These are phyloP conservation scores for Abramis brama DNA, from an alignment of 2,113 vertebrate genomes.

Conservation along the genomic window DNA sequence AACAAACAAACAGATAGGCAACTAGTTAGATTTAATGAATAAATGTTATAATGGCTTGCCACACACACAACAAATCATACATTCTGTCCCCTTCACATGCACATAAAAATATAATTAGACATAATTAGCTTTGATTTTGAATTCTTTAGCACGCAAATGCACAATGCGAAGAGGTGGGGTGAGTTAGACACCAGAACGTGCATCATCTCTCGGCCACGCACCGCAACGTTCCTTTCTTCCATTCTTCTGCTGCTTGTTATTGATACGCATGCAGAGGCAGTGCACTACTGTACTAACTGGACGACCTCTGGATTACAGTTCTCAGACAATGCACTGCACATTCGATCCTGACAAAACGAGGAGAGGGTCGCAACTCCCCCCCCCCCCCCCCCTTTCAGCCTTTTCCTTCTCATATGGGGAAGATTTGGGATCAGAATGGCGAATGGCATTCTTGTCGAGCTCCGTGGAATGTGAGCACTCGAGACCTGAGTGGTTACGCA, in stretches of 20 bases:
- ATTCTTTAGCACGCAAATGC: not conserved
- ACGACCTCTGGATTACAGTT: slow-evolving; percentile 55
- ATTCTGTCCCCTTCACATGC: slow-evolving; percentile 3
- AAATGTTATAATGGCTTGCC: slow-evolving; percentile 12
- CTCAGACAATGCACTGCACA: slow-evolving; percentile 52
- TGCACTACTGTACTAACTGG: slow-evolving; percentile 57
- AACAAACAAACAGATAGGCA: not conserved
- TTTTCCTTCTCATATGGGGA: slow-evolving; percentile 50
- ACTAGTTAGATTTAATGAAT: not conserved
- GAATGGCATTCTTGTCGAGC: slow-evolving; percentile 65
- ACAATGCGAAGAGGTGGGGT: slow-evolving; percentile 22
- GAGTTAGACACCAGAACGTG: slow-evolving; percentile 55
- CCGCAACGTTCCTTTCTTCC: slow-evolving; percentile 71
- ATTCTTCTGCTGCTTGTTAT: slow-evolving; percentile 70
- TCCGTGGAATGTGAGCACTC: slow-evolving; percentile 69
- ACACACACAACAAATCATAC: slow-evolving; percentile 21
- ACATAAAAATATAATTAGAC: slow-evolving; percentile 15
- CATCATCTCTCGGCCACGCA: slow-evolving; percentile 66
- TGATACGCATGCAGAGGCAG: slow-evolving; percentile 73
- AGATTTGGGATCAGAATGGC: slow-evolving; percentile 69
- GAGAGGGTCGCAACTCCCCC: slow-evolving; percentile 49
- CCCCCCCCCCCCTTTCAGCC: slow-evolving; percentile 46
- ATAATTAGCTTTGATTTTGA: not conserved
- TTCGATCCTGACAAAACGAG: slow-evolving; percentile 59
- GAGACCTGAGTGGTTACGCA: slow-evolving; percentile 62